These are phyloP conservation scores for Leptopterna dolabrata DNA, from an alignment of 2,888 invertebrate genomes.

Conservation along the genomic window DNA sequence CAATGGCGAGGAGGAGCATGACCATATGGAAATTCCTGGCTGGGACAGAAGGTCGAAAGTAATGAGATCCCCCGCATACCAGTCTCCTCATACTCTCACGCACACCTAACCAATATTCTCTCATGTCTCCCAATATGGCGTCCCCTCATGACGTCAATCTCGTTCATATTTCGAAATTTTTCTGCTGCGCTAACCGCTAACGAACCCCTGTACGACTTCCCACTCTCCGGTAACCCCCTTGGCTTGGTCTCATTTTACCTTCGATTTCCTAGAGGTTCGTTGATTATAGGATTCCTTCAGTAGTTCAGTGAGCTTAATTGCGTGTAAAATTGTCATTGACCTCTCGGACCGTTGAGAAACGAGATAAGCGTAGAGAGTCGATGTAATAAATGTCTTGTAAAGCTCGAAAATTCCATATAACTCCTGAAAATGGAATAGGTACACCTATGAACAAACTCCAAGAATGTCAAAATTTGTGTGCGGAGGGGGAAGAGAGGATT, in stretches of 20 bases:
- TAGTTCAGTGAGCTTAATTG: too few relatives aligned
- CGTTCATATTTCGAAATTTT: neutral
- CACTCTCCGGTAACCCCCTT: neutral
- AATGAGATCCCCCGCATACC: conserved; percentile 12
- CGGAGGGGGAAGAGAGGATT: too few relatives aligned
- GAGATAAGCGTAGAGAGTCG: too few relatives aligned
- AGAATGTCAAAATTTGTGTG: too few relatives aligned
- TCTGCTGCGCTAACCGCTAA: neutral
- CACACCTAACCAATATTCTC: neutral
- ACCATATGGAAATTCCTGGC: conserved; percentile 15
- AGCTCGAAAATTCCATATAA: too few relatives aligned
- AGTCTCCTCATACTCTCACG: conserved; percentile 4
- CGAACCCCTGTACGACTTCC: neutral
- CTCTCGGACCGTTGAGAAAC: too few relatives aligned
- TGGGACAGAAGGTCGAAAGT: neutral
- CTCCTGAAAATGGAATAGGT: too few relatives aligned
- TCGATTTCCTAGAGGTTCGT: neutral
- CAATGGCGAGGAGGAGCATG: neutral
- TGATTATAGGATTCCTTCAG: too few relatives aligned
- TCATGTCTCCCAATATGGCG: neutral
- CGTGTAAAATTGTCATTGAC: too few relatives aligned
- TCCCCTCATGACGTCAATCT: neutral
- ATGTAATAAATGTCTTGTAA: too few relatives aligned
- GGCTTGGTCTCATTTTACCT: neutral
- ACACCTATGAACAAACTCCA: too few relatives aligned